Percentiles rank a stretch among this genome's conserved stretches.
phyloP scores from a whole-genome alignment of 2,888 invertebrate genomes.

The Acronicta aceris region DNA sequence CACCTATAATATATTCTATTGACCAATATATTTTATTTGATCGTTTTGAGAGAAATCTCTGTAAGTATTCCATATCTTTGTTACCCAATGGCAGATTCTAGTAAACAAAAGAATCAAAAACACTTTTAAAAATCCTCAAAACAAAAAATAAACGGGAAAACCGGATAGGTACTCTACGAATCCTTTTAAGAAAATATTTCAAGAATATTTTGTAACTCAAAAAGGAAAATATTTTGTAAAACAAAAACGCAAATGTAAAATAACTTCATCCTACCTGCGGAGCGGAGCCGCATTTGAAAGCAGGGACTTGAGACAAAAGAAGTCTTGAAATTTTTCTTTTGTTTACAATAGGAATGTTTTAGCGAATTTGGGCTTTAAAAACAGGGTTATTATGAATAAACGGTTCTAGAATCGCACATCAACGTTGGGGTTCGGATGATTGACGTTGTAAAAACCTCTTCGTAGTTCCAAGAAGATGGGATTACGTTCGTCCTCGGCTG shows the following conservation, averaged over 20 bases:
- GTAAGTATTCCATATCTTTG: too few species aligned
- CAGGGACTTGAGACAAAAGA: constrained; percentile 89
- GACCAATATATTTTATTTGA: too few species aligned
- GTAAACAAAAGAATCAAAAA: constrained; percentile 2
- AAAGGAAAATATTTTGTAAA: constrained; percentile 30
- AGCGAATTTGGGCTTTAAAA: constrained; percentile 2
- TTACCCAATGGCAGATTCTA: neutral
- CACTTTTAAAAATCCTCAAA: constrained; percentile 18
- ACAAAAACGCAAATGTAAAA: constrained; percentile 40
- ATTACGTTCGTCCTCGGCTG: neutral
- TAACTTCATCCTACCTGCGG: constrained; percentile 39
- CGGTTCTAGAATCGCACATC: neutral
- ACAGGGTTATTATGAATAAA: neutral
- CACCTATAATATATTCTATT: too few species aligned
- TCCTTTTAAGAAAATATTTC: constrained; percentile 29
- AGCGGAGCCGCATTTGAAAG: constrained; percentile 38
- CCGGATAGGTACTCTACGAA: neutral
- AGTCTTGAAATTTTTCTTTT: constrained; percentile 28
- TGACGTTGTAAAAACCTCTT: neutral
- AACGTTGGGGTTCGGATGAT: neutral
- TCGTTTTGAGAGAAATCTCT: too few species aligned
- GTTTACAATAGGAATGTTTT: constrained; percentile 11
- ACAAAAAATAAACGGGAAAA: too few species aligned
- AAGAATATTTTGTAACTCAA: constrained; percentile 27
- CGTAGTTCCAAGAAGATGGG: neutral